A percentile compares a stretch with the other conserved stretches of the same genome.
phyloP scores from a whole-genome alignment of 2,888 invertebrate species.

The Lypha dubia region DNA sequence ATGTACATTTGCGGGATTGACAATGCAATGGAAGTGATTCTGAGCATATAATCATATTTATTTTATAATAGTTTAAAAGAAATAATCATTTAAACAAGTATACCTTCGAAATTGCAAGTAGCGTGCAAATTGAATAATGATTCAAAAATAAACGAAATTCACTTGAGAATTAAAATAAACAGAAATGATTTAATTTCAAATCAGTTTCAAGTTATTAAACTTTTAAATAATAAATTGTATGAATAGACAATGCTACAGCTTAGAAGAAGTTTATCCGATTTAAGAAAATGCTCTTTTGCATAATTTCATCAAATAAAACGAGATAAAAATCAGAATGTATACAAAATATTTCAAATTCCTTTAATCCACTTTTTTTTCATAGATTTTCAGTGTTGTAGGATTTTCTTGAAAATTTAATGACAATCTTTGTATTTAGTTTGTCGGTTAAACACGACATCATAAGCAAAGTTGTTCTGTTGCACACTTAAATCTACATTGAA shows the following conservation, averaged over 20 bases:
- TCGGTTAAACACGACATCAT: background rate
- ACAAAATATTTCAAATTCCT: constrained; percentile 49
- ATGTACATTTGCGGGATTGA: too few relatives aligned
- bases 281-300: constrained; percentile 46
- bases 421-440: constrained; percentile 47
- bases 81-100: too few relatives aligned
- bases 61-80: too few relatives aligned
- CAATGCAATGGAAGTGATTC: too few relatives aligned
- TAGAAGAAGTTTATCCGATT: constrained; percentile 49
- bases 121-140: constrained; percentile 22
- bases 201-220: background rate
- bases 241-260: constrained; percentile 33
- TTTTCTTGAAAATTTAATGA: constrained; percentile 53
- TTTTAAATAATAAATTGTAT: constrained; percentile 2
- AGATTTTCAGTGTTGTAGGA: constrained; percentile 32
- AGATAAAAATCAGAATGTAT: constrained; percentile 43
- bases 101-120: background rate
- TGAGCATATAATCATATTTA: too few relatives aligned
- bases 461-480: constrained; percentile 20
- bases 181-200: constrained; percentile 22
- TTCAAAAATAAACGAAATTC: background rate
- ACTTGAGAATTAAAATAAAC: constrained; percentile 16
- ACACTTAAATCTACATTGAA: background rate
- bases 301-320: constrained; percentile 52
- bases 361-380: too few relatives aligned